Base-by-base conservation (phyloP, 1,140 invertebrate genomes). In the Drosophila gunungcola region DNA sequence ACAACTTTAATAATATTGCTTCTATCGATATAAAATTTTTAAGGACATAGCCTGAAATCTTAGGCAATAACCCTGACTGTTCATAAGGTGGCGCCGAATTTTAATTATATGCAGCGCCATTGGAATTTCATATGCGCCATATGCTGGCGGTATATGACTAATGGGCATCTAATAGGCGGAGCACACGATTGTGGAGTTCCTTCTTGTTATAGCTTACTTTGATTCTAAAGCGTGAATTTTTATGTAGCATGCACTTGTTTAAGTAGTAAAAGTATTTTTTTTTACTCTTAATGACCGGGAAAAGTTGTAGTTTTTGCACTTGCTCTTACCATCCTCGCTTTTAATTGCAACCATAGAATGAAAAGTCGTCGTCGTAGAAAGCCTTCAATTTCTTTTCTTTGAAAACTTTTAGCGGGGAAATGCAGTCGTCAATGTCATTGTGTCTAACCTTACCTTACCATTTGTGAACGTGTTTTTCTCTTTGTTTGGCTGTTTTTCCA, bases 351-450 rank as follows among this genome's bases (percentile, higher is more conserved):
- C 67, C 57, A 46, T 42, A 57, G 67, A 69, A 69, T 46, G 48
- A 56, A 41, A 45, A 70, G 61, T 41, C 56, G 56, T 9, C 29
- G 56, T 36, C 45, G 80, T 84, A 79, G 80, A 83, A 83, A 83
- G 80, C 84, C 80, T 83, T 75, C 63, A 60, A 43, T 84, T 83
- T 84, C 70, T 75, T 84, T 83, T 79, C 70, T 75, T 32, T 83
- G 80, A 65, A 83, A 81, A 83, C 58, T 62, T 67, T 41, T 36
- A 48, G 52, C 73, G 62, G 69, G 57, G 46, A 82, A 81, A 80
- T 73, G 51, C 70, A 80, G 67, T 80, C 60, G 80, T 76, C 70
- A 84, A 78, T 83, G 64, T 67, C 52, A 80, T 79, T 83, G 75
- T 78, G 54, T 43, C 36, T 62, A 76, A 80, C 65, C 49, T 69